These are phyloP conservation scores for Chiridota heheva DNA, from an alignment of 35 echinoderm and acorn worm genomes.

Conservation along the genomic window DNA sequence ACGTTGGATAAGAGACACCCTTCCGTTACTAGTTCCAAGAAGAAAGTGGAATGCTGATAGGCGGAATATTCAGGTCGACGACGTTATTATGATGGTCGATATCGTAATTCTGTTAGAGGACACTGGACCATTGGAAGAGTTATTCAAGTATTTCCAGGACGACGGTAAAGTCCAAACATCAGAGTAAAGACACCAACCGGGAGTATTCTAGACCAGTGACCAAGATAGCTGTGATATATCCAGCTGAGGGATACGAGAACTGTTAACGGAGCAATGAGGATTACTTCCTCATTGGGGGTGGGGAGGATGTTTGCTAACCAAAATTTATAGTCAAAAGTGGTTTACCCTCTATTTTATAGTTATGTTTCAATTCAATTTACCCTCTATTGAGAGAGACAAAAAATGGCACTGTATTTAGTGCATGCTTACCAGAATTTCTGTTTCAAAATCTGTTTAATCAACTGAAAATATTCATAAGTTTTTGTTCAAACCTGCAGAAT, in stretches of 20 bases:
- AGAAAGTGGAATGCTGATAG: constrained; percentile 43
- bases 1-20: constrained; percentile 53
- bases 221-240: constrained; percentile 49
- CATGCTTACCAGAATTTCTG: no score
- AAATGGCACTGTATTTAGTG: no score
- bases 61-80: constrained; percentile 31
- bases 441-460: no score
- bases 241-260: constrained; percentile 53
- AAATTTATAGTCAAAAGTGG: no score
- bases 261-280: not conserved
- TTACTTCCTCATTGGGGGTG: not conserved
- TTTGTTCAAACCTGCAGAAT: no score
- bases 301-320: no score
- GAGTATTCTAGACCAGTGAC: constrained; percentile 8
- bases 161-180: constrained; percentile 56
- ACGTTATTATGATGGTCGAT: constrained; percentile 52
- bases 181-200: constrained; percentile 21
- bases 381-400: no score
- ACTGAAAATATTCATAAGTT: no score
- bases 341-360: no score
- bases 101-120: constrained; percentile 39
- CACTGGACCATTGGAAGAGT: constrained; percentile 62
- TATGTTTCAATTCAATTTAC: no score
- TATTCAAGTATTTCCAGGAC: constrained; percentile 53
- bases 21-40: constrained; percentile 42